Base-by-base conservation (phyloP, 1,140 invertebrate species). In the Orussus abietinus region DNA sequence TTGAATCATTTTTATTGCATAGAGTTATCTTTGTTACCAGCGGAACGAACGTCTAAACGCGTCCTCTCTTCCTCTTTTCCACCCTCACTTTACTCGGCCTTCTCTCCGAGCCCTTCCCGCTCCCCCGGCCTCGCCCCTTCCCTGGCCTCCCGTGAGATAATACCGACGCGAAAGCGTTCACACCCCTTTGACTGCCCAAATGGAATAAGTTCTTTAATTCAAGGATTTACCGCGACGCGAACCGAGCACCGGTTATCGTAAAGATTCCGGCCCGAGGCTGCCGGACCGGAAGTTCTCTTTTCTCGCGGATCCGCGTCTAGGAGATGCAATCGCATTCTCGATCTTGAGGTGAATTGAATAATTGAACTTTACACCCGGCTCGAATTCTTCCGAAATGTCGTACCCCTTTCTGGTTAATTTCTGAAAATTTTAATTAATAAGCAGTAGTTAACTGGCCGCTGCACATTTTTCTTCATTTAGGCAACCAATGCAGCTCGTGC, bases 1-100 rank as follows among this genome's bases (percentile, higher is more conserved):
- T 74, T 74, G 71, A 74, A 72, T 72, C 71, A 74, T 74, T 74
- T 72, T 74, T 74, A 74, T 74, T 74, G 71, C 71, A 72, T 71
- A 69, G 71, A 74, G 69, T 74, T 74, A 74, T 74, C 71, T 74
- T 74, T 72, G 69, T 74, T 72, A 72, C 57, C 62, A 65, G 59
- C 64, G 65, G 63, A 65, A 69, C 65, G 66, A 70, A 69, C 67
- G 64, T 70, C 69, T 72, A 69, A 72, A 67, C 64, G 64, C 47
- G 53, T 55, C 52, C 53, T 53, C 39, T 37, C 22, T 21, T 44
- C 46, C 46, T 60, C 57, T 22, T 26, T 31, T 37, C 47, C 32
- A 35, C 32, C 26, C 14, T 22, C 32, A 21, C 31, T 13, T 38
- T 36, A 35, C 35, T 36, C 26, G 25, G 30, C 31, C 30, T 42